phyloP scores from a whole-genome alignment of 2,888 invertebrate genomes.

The Nebria salina region DNA sequence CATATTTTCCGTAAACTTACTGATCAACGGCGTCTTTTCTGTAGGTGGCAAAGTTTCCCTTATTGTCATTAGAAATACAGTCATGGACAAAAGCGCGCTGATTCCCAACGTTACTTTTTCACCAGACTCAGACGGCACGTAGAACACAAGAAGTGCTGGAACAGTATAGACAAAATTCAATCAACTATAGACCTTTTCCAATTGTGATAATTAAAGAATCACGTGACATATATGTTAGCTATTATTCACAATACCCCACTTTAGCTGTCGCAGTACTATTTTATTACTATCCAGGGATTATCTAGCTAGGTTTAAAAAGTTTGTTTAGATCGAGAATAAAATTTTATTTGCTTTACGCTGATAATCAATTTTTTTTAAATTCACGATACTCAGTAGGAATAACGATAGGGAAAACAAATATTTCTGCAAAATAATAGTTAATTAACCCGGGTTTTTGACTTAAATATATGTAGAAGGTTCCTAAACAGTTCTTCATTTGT shows the following conservation, averaged over 20 bases:
- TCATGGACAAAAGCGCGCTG: slow-evolving; percentile 87
- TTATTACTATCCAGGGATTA: no score
- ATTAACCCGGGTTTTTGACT: no score
- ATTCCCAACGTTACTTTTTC: slow-evolving; percentile 89
- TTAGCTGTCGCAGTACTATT: neutral
- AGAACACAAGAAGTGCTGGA: slow-evolving; percentile 82
- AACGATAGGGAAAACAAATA: no score
- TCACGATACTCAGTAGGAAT: no score
- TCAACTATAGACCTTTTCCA: slow-evolving; percentile 1
- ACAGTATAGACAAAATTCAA: slow-evolving; percentile 3
- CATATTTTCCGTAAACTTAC: slow-evolving; percentile 65
- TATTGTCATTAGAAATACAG: slow-evolving; percentile 88
- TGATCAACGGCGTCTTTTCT: slow-evolving; percentile 86
- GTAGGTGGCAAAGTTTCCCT: slow-evolving; percentile 87
- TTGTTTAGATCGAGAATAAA: no score
- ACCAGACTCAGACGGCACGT: slow-evolving; percentile 88
- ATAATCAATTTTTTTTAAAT: no score
- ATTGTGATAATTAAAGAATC: neutral
- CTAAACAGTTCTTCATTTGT: neutral
- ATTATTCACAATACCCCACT: neutral
- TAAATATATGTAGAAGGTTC: neutral
- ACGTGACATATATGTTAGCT: neutral
- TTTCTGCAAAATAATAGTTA: no score
- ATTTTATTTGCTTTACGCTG: no score
- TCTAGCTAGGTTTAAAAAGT: no score